Conservation (phyloP, 2,113 vertebrate species). For the Ctenodactylus gundi region DNA sequence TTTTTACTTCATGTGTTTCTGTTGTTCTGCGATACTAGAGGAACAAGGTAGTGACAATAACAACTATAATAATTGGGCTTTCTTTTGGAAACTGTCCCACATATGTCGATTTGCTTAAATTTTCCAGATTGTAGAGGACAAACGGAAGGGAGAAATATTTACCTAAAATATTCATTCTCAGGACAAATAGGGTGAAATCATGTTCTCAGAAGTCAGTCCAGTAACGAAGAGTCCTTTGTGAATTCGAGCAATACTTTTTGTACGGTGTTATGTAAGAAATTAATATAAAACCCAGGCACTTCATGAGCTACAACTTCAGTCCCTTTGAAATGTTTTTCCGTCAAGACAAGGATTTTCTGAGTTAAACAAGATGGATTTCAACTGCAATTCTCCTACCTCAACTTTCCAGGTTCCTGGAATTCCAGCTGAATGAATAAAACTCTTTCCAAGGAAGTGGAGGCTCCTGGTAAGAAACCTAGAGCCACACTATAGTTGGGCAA, state of each 20-base stretch:
- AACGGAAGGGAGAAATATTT: neutral
- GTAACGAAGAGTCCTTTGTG: neutral
- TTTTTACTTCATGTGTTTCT: neutral
- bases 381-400: too few relatives aligned
- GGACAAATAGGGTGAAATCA: neutral
- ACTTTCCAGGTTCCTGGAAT: too few relatives aligned
- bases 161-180: neutral
- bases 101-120: neutral
- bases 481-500: too few relatives aligned
- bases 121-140: neutral
- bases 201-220: neutral
- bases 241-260: neutral
- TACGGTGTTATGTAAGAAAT: neutral
- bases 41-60: neutral
- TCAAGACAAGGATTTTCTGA: too few relatives aligned
- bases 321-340: too few relatives aligned
- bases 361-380: too few relatives aligned
- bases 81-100: conserved; percentile 1
- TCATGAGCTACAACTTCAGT: too few relatives aligned
- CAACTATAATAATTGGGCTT: conserved; percentile 11
- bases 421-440: too few relatives aligned
- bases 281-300: too few relatives aligned
- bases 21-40: neutral
- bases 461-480: too few relatives aligned
- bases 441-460: too few relatives aligned